Conservation (phyloP, 1,140 invertebrate genomes). For the Cecropterus lyciades region DNA sequence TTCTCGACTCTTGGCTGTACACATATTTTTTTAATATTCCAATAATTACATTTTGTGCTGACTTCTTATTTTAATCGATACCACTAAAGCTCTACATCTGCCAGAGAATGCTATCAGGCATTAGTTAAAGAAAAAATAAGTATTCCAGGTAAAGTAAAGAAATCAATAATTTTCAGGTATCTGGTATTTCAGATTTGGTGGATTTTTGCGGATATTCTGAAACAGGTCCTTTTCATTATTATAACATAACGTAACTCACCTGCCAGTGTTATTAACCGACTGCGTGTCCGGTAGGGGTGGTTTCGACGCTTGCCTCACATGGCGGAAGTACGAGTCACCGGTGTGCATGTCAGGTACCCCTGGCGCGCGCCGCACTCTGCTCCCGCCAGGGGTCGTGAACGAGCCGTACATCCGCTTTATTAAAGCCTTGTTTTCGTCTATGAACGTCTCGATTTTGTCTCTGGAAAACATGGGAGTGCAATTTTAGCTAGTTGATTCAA, state of each 20-base stretch:
- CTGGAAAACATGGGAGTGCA: constrained; percentile 83
- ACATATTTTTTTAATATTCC: too few species aligned
- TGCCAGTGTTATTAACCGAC: neutral
- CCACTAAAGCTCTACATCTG: too few species aligned
- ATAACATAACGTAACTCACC: neutral
- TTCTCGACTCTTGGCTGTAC: too few species aligned
- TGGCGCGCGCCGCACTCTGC: constrained; percentile 79
- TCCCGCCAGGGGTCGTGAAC: constrained; percentile 86
- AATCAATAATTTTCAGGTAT: too few species aligned
- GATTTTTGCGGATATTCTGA: too few species aligned
- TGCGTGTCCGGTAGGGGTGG: neutral
- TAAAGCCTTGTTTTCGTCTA: constrained; percentile 96
- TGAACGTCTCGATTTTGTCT: constrained; percentile 94
- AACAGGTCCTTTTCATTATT: too few species aligned
- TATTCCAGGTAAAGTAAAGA: too few species aligned
- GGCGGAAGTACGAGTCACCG: constrained; percentile 73
- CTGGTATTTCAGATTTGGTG: too few species aligned
- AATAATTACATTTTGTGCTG: too few species aligned
- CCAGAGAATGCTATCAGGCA: too few species aligned
- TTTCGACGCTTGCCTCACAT: constrained; percentile 33
- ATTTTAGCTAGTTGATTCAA: neutral
- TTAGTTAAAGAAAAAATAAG: too few species aligned
- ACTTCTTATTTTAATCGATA: too few species aligned
- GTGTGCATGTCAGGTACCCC: constrained; percentile 83
- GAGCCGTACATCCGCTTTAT: constrained; percentile 97